Evolutionary conservation across 2,113 vertebrate species (phyloP).

Genomic region (Elgaria multicarinata): DNA sequence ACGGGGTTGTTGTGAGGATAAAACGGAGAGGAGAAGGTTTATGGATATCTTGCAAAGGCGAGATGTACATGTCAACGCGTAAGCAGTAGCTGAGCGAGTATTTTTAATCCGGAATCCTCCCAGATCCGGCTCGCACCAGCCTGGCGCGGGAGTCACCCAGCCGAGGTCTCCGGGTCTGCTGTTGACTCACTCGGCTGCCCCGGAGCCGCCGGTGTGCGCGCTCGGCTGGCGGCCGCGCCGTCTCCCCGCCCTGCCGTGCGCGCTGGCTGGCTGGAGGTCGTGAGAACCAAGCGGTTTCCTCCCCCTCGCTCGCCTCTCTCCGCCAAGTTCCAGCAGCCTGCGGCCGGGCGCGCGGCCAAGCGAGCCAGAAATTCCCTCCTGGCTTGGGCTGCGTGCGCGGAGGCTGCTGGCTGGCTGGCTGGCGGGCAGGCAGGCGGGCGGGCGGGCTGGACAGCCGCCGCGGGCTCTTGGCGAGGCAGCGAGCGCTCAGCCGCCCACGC

Average conservation of each 20-base stretch:
- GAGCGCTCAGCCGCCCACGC: conserved; percentile 20
- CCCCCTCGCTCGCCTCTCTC: neutral
- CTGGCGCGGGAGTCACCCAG: neutral
- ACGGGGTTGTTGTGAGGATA: too few species aligned
- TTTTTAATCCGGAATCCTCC: neutral
- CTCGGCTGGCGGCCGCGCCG: conserved; percentile 19
- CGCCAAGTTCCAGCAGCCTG: conserved; percentile 62
- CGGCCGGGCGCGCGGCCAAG: conserved; percentile 82
- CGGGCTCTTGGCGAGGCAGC: neutral
- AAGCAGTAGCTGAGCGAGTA: too few species aligned
- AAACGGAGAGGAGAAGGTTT: too few species aligned
- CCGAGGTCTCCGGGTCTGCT: neutral
- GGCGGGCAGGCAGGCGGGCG: conserved; percentile 65
- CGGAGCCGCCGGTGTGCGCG: conserved; percentile 19
- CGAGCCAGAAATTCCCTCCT: conserved; percentile 78
- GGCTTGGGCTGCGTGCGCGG: conserved; percentile 60
- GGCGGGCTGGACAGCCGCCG: neutral
- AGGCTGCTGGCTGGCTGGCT: conserved; percentile 62
- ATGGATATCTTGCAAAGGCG: neutral
- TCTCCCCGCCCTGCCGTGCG: conserved; percentile 23
- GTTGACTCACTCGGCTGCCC: conserved; percentile 2
- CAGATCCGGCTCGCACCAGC: neutral
- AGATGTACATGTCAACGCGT: too few species aligned
- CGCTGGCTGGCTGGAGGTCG: conserved; percentile 77
- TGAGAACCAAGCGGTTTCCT: conserved; percentile 86